Base-by-base conservation (phyloP, 2,113 vertebrate species). In the Pampusana beccarii region DNA sequence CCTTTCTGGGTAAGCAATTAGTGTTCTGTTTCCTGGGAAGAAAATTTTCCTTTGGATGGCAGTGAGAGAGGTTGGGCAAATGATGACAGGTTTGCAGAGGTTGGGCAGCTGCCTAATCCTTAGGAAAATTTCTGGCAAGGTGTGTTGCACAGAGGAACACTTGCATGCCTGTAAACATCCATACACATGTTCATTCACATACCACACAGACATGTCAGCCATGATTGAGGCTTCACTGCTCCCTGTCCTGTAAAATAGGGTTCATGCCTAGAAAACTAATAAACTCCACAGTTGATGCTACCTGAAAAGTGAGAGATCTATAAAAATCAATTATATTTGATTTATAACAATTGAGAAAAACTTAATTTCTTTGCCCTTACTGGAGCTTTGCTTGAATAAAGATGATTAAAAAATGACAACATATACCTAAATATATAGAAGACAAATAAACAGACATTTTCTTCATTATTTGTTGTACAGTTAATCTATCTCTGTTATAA, bases 1-100 rank as follows among this genome's bases (percentile, higher is more conserved):
- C 64, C 36, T 95, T 95, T 82, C 44, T 86, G 60, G 64, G 51
- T 26, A 53, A 83, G 46, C 38, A 80, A 80, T 80, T 90, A 92
- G 12, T 16, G 3, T n/a, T 93, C 19, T 70, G 6, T 82, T 84
- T 73, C 67, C 85, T 80, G 71, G 56, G 44, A 61, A 81, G 58
- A 82, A 94, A 92, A 85, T 67, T 88, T 90, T 70, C 54, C 50
- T 94, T 75, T 84, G 83, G 80, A 84, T 81, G 25, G 40, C 36
- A 90, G n/a, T 13, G 36, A 64, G 64, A 70, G 58, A 93, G 24
- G 24, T 0, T 84, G 60, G 61, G 28, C 23, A 92, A 64, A 53
- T 60, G 38, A 86, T 84, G 56, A 66, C n/a, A 79, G 44, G 26
- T 80, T 86, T 94, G 42, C 48, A 90, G 79, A 86, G 24, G 18